Evolutionary conservation across 2,113 vertebrate species (phyloP), one percentile per base, ranked within the genome.

Genomic region (Stercorarius parasiticus): DNA sequence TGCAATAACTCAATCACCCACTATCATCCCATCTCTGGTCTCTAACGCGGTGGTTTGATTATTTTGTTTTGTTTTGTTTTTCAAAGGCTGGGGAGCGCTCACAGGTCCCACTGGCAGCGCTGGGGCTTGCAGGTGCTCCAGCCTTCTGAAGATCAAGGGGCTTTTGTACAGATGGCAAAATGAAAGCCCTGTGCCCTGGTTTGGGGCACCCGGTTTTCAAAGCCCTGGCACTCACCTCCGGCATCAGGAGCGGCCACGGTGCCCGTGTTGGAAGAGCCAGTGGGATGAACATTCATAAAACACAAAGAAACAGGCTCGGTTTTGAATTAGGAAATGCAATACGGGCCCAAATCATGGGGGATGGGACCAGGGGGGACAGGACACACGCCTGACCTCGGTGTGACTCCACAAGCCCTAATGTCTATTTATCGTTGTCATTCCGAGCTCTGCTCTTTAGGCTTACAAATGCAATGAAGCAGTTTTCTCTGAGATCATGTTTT

Each of bases 401-500:
- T 92, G 95, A 97, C 95, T 95, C 91, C n/a, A 5, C 77, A n/a
- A 76, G 61, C 73, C 71, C 58, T 62, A 4, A 66, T 82, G 89
- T 77, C 96, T 93, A 90, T 96, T 94, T 95, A 95, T 94, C 32
- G 93, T 66, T 87, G 91, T 93, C 94, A 80, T 77, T 86, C 91
- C 20, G 64, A 92, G 78, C 56, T 71, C 2, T 9, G 7, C 70
- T 95, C 78, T 91, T 92, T n/a, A 89, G 78, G 94, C 91, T 96
- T 94, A 86, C 89, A 80, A 86, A 80, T 73, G 89, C 93, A 90
- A 77, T 91, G 95, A 96, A 86, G 70, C 84, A 45, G 84, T 65
- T 96, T 95, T 95, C 86, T 73, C 86, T 73, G 86, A 87, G 93
- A 96, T 97, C 94, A 97, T 95, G 89, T 94, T 97, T 95, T 97